These are phyloP conservation scores for Dinothrombium tinctorium DNA, from an alignment of 1,140 invertebrate species.

Conservation along the genomic window DNA sequence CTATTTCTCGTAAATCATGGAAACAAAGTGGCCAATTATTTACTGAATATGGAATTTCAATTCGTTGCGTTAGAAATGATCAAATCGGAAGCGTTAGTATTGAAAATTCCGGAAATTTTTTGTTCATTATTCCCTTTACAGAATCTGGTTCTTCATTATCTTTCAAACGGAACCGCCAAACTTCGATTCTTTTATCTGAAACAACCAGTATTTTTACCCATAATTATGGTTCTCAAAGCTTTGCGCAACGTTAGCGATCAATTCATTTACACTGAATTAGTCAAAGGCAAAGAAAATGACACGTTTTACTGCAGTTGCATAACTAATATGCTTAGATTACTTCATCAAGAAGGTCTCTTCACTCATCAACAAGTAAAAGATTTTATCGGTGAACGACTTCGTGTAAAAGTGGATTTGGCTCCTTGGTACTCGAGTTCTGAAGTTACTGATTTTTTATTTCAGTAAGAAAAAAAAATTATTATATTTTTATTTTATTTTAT, in stretches of 20 bases:
- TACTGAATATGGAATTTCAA: constrained; percentile 55
- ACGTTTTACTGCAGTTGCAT: constrained; percentile 48
- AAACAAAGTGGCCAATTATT: constrained; percentile 53
- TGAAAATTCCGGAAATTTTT: constrained; percentile 4
- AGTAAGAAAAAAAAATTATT: constrained; percentile 24
- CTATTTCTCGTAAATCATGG: constrained; percentile 55
- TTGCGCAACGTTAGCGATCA: constrained; percentile 51
- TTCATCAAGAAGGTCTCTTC: constrained; percentile 41
- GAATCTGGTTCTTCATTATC: constrained; percentile 70
- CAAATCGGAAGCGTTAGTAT: constrained; percentile 40
- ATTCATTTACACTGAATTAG: constrained; percentile 51
- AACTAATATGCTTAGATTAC: constrained; percentile 52
- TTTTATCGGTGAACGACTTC: constrained; percentile 61
- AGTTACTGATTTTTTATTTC: constrained; percentile 45
- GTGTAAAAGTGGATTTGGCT: constrained; percentile 41
- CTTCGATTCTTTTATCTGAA: constrained; percentile 51
- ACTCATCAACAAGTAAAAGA: constrained; percentile 43
- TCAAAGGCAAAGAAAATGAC: constrained; percentile 51
- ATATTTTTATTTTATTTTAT: constrained; percentile 7
- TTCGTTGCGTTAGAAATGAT: constrained; percentile 56
- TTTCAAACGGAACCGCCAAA: constrained; percentile 63
- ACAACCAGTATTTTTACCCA: constrained; percentile 55
- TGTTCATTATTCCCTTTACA: constrained; percentile 24
- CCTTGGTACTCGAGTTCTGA: constrained; percentile 44
- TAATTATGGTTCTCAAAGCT: constrained; percentile 67